phyloP scores from a whole-genome alignment of 2,797 vertebrate species.

The Eulemur albifrons region DNA sequence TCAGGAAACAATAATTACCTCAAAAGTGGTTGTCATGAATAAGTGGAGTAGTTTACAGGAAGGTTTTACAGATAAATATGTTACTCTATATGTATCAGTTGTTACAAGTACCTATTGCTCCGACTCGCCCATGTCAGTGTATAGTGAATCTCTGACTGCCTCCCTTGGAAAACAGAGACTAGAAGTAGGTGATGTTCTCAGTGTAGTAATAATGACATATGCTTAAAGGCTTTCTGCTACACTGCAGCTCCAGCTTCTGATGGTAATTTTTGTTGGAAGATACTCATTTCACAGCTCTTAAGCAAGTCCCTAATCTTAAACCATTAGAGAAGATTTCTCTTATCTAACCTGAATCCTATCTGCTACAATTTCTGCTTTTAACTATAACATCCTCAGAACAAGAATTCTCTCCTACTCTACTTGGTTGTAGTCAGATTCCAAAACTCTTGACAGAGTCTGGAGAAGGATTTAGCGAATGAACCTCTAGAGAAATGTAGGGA shows the following conservation, averaged over 20 bases:
- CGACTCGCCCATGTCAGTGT: background rate
- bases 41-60: background rate
- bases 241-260: background rate
- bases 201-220: background rate
- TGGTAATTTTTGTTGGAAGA: background rate
- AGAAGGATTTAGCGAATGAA: background rate
- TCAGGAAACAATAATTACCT: background rate
- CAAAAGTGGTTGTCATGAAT: constrained; percentile 4
- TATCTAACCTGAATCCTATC: background rate
- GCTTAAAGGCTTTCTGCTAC: background rate
- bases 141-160: background rate
- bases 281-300: background rate
- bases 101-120: background rate
- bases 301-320: background rate
- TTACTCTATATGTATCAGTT: background rate
- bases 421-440: background rate
- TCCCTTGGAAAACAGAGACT: background rate
- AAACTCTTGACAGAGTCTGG: background rate
- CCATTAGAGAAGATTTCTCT: background rate
- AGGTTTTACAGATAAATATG: background rate
- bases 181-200: background rate
- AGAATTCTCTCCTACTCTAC: background rate
- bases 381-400: background rate
- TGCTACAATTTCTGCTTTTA: background rate
- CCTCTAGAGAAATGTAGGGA: background rate